A percentile compares a stretch with the other conserved stretches of the same genome.
Evolutionary conservation across 2,888 invertebrate genomes (phyloP).

Genomic region (Dasypolia templi): DNA sequence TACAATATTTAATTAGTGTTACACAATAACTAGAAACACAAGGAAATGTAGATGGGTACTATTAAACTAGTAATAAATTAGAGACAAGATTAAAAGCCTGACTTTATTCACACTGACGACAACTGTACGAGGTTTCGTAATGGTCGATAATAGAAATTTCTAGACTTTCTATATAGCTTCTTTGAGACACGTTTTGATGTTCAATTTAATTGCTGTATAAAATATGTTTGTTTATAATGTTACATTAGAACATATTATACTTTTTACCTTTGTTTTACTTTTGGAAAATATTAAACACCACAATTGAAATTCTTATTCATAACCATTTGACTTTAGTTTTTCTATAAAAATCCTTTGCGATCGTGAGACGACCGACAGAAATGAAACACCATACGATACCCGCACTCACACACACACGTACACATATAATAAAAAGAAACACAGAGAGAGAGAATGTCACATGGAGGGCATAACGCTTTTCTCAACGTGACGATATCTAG

Average conservation of each 20-base stretch:
- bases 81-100: constrained; percentile 36
- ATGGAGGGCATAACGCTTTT: too few relatives aligned
- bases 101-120: constrained; percentile 41
- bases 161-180: constrained; percentile 23
- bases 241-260: too few relatives aligned
- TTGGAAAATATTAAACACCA: background rate
- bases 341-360: background rate
- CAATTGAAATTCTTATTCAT: background rate
- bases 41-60: constrained; percentile 65
- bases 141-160: constrained; percentile 30
- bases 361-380: too few relatives aligned
- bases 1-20: constrained; percentile 65
- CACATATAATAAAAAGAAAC: too few relatives aligned
- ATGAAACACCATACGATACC: too few relatives aligned
- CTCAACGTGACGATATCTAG: too few relatives aligned
- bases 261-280: background rate
- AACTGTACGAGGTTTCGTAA: constrained; percentile 34
- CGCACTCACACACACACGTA: too few relatives aligned
- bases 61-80: constrained; percentile 57
- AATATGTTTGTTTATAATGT: background rate
- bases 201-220: background rate
- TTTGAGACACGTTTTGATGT: background rate
- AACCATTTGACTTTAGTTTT: background rate
- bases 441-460: too few relatives aligned
- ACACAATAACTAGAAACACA: constrained; percentile 59